These are phyloP conservation scores for Phaenicophaeus curvirostris DNA, from an alignment of 2,797 vertebrate species.

Conservation along the genomic window DNA sequence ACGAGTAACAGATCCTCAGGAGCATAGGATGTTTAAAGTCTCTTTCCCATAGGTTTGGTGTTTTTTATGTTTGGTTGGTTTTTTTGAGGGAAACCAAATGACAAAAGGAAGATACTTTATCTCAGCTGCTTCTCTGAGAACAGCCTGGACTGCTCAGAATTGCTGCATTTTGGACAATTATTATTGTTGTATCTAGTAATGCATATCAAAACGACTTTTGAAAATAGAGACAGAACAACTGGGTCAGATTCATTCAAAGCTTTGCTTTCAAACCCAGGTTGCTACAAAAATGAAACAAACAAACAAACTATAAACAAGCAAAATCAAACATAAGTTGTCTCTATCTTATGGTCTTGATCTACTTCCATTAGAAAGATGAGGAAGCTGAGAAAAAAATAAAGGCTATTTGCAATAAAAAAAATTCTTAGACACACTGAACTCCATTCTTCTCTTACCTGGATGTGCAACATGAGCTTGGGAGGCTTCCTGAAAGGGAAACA, in stretches of 20 bases:
- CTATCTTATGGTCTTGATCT: not conserved
- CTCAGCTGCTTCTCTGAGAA: not conserved
- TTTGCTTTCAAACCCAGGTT: not conserved
- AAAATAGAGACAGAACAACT: not conserved
- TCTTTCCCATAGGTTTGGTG: not conserved
- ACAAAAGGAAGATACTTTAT: not conserved
- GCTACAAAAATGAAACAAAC: not conserved
- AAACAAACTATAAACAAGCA: not conserved
- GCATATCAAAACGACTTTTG: not conserved
- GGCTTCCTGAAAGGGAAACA: not conserved
- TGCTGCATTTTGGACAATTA: not conserved
- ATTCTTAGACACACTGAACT: not conserved
- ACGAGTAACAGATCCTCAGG: not conserved
- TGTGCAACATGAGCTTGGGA: not conserved
- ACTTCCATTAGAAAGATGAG: not conserved
- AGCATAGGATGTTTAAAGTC: not conserved
- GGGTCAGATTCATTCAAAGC: not conserved
- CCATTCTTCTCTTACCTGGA: fast-evolving
- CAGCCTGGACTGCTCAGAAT: not conserved
- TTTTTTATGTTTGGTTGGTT: not conserved
- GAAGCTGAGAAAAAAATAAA: not conserved
- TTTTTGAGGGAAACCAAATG: not conserved
- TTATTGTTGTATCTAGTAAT: not conserved
- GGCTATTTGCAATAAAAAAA: not conserved
- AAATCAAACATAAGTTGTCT: not conserved